Evolutionary conservation across 2,888 invertebrate species (phyloP).

Genomic region (Microchrysa polita): DNA sequence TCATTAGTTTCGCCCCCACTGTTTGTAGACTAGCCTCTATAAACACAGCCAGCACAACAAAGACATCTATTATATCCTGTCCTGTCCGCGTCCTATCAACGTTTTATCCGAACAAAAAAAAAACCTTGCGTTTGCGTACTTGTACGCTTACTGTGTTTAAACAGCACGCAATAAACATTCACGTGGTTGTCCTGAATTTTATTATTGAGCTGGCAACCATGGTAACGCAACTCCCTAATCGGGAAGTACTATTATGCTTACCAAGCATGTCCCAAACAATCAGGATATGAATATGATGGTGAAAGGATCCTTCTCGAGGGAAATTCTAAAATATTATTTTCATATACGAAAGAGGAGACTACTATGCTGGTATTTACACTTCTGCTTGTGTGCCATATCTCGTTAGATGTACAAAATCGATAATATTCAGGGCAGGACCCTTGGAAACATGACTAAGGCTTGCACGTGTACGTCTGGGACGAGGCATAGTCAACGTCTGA

Average conservation of each 20-base stretch:
- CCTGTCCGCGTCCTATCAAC: not conserved
- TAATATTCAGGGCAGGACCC: not conserved
- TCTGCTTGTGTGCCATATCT: conserved; percentile 11
- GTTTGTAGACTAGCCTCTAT: not conserved
- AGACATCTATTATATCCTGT: not conserved
- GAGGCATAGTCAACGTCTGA: no score
- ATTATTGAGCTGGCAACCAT: not conserved
- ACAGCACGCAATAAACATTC: not conserved
- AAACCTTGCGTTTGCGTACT: not conserved
- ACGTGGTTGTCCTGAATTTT: not conserved
- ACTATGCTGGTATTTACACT: conserved; percentile 2
- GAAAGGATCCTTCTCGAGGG: not conserved
- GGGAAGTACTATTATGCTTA: conserved; percentile 16
- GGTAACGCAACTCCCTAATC: not conserved
- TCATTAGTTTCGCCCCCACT: not conserved
- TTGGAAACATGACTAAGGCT: no score
- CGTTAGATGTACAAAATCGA: conserved; percentile 1
- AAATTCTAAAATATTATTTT: conserved; percentile 3
- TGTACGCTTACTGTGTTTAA: not conserved
- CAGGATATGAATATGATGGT: no score
- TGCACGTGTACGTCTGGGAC: no score
- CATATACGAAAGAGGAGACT: not conserved
- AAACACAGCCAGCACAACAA: not conserved
- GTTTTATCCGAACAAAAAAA: no score
- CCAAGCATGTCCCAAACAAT: conserved; percentile 21